Evolutionary conservation across 2,797 vertebrate species (phyloP), one percentile per base, ranked within the genome.

Genomic region (Schizopygopsis pylzovi): DNA sequence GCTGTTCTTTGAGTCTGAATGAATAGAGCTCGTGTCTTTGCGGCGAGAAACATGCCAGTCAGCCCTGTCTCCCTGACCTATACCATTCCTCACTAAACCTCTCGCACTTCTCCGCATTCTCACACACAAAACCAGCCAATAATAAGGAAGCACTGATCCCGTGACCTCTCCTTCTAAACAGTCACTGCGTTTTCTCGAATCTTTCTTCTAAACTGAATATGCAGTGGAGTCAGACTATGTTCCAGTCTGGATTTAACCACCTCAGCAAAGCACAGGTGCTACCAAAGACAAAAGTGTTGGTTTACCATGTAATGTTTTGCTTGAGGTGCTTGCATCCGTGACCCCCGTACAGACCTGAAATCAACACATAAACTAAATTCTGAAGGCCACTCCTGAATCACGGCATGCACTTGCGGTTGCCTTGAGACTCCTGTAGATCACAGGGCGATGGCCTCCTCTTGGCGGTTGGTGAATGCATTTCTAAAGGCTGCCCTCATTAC

Each of bases 51-150:
- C 85, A 89, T 70, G 52, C 71, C 71, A 85, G 76, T 79, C 43
- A 86, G 56, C 78, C 70, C 47, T 82, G 65, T 67, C 78, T 87
- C 15, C 54, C 52, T 87, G 76, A 86, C 86, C 71, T 67, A 22
- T 85, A 75, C 85, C 71, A 81, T 59, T 87, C 41, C 82, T 63
- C 85, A 75, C 79, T 43, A 71, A 79, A 79, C 52, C 84, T 82
- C 87, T 73, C 65, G 85, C 83, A 89, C 88, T 90, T 88, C 88
- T 90, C 90, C 83, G 90, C 86, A 78, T 93, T 77, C 80, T 76
- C 61, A 18, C 47, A 16, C 47, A 28, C 71, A 68, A 37, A 59
- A 67, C 47, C 47, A 68, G 79, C 8, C 2, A 65, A 81, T 73
- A 73, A 85, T 43, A 76, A 67, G 8, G 52, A 63, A 86, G 45